A percentile compares a stretch with the other conserved stretches of the same genome.
These are phyloP conservation scores for Bradysia coprophila DNA, from an alignment of 1,140 invertebrate genomes.

Conservation along the genomic window DNA sequence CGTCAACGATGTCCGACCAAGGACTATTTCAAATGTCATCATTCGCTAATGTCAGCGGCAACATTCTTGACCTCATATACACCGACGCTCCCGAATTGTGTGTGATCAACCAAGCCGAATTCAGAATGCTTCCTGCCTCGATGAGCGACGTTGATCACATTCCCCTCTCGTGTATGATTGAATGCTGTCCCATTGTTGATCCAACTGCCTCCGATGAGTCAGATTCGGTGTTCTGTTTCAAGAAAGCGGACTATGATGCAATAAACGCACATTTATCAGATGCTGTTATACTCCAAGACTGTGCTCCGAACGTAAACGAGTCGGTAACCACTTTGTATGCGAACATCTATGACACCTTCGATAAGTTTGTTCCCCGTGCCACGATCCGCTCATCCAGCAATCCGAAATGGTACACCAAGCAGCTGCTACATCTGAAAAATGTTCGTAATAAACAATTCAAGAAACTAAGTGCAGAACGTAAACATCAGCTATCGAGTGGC, in stretches of 20 bases:
- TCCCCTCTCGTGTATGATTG: not conserved
- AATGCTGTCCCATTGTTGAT: not conserved
- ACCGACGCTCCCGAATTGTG: not conserved
- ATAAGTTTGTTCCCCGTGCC: not conserved
- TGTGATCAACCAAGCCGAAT: not conserved
- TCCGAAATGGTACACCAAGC: not conserved
- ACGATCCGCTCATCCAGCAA: not conserved
- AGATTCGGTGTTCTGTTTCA: not conserved
- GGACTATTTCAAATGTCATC: not conserved
- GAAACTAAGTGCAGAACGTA: too few species aligned
- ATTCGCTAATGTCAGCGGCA: not conserved
- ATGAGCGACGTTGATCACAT: not conserved
- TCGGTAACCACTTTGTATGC: not conserved
- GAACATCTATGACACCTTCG: not conserved
- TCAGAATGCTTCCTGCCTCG: not conserved
- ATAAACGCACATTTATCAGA: not conserved
- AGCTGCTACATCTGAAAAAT: not conserved
- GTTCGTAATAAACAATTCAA: not conserved
- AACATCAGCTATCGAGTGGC: too few species aligned
- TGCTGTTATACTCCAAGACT: not conserved
- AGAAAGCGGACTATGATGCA: not conserved
- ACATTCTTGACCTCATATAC: not conserved
- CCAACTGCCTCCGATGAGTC: not conserved
- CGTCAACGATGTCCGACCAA: not conserved
- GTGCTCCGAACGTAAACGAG: not conserved